Conservation (phyloP, 30 jellyfish, hydroid and myxozoan genomes). For the Pseudorhiza aurosa region DNA sequence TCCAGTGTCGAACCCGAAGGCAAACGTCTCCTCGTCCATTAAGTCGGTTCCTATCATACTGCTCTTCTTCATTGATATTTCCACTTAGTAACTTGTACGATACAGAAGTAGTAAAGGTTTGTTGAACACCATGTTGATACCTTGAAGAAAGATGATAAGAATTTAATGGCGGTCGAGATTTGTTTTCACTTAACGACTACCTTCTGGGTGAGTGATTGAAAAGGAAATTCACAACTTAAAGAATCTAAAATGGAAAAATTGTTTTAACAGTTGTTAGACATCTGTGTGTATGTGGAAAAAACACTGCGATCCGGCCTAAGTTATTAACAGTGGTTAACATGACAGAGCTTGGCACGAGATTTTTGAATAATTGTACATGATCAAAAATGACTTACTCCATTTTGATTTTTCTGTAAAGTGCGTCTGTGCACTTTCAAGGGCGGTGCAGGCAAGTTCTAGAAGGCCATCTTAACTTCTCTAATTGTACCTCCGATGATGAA, state of each 20-base stretch:
- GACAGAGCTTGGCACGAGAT: background rate
- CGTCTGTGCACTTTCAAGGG: slow-evolving; percentile 63
- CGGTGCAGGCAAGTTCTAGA: slow-evolving; percentile 46
- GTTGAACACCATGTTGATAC: slow-evolving; percentile 69
- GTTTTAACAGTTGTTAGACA: slow-evolving; percentile 2
- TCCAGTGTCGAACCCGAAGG: slow-evolving; percentile 74
- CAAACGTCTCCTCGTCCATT: slow-evolving; percentile 53
- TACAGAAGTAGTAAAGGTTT: slow-evolving; percentile 27
- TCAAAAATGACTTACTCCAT: slow-evolving; percentile 71
- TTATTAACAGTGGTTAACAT: no score
- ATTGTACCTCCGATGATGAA: slow-evolving; percentile 42
- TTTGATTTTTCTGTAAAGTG: slow-evolving; percentile 67
- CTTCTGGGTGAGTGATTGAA: no score
- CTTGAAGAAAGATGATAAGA: slow-evolving; percentile 30
- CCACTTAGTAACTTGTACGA: slow-evolving; percentile 10
- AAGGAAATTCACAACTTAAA: no score
- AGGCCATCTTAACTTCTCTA: slow-evolving; percentile 38
- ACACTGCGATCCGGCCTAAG: slow-evolving; percentile 6
- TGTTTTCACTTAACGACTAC: no score
- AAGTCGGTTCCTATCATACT: slow-evolving; percentile 33
- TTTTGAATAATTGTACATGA: background rate
- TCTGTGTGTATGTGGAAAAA: background rate
- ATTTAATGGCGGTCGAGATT: no score
- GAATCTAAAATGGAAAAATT: no score
- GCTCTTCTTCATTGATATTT: slow-evolving; percentile 1